These are phyloP conservation scores for Drosophila sucinea DNA, from an alignment of 1,140 invertebrate species.

Conservation along the genomic window DNA sequence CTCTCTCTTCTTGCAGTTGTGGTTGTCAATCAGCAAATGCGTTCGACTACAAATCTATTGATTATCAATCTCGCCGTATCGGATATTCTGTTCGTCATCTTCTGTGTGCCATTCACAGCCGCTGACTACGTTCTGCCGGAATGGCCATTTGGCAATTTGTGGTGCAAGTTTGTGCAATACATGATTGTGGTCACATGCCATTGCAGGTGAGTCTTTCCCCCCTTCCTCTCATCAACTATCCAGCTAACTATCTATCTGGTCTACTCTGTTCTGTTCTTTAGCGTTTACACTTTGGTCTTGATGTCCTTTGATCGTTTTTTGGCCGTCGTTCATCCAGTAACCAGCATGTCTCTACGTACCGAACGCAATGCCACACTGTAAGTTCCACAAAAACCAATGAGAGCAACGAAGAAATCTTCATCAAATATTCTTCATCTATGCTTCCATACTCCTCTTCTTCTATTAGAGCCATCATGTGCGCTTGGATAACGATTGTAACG, in stretches of 20 bases:
- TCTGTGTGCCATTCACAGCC: slow-evolving; percentile 89
- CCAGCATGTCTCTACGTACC: slow-evolving; percentile 94
- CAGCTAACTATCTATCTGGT: not conserved
- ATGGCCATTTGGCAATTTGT: slow-evolving; percentile 96
- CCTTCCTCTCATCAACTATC: too few relatives aligned
- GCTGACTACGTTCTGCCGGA: slow-evolving; percentile 92
- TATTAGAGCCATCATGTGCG: slow-evolving; percentile 88
- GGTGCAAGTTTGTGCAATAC: slow-evolving; percentile 96
- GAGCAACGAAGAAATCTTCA: too few relatives aligned
- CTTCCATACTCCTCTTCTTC: slow-evolving; percentile 62
- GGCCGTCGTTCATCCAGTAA: slow-evolving; percentile 96
- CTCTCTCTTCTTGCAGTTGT: slow-evolving; percentile 87
- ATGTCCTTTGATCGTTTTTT: slow-evolving; percentile 98
- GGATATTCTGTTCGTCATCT: slow-evolving; percentile 96
- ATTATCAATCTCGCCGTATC: slow-evolving; percentile 95
- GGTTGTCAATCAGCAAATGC: slow-evolving; percentile 93
- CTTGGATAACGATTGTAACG: slow-evolving; percentile 92
- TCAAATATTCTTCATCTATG: not conserved
- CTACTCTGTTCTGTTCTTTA: slow-evolving; percentile 18
- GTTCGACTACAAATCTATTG: slow-evolving; percentile 95
- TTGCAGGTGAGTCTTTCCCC: slow-evolving; percentile 89
- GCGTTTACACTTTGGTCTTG: slow-evolving; percentile 93
- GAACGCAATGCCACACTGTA: slow-evolving; percentile 90
- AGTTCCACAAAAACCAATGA: slow-evolving; percentile 36
- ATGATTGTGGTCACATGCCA: slow-evolving; percentile 91